These are phyloP conservation scores for Protonemura montana DNA, from an alignment of 2,888 invertebrate genomes.

Conservation along the genomic window DNA sequence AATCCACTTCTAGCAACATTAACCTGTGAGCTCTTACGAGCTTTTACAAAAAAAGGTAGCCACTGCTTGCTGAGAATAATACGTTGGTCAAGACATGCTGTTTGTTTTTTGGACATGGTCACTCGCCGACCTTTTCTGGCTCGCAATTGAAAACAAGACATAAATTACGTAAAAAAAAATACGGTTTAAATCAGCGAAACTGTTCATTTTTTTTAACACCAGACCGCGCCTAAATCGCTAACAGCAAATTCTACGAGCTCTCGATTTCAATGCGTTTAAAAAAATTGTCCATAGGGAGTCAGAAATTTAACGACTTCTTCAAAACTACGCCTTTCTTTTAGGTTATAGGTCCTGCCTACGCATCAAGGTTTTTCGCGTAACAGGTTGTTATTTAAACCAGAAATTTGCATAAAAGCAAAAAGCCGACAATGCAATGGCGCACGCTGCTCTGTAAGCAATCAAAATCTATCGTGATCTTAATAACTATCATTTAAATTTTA, in stretches of 20 bases:
- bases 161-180: no score
- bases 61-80: no score
- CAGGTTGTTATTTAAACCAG: not conserved
- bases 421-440: not conserved
- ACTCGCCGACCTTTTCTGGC: no score
- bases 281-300: not conserved
- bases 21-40: no score
- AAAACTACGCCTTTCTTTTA: not conserved
- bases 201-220: no score
- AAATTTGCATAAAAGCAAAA: not conserved
- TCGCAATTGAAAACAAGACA: no score
- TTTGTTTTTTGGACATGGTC: no score
- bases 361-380: not conserved
- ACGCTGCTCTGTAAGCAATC: not conserved
- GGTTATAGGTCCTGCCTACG: not conserved
- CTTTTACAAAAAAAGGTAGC: no score
- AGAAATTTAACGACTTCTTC: not conserved
- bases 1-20: no score
- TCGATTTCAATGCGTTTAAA: not conserved
- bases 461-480: not conserved
- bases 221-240: not conserved
- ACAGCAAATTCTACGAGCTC: not conserved
- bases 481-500: conserved; percentile 3
- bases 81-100: no score
- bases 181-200: no score